phyloP scores from a whole-genome alignment of 2,113 vertebrate genomes.

The Microtus ochrogaster region DNA sequence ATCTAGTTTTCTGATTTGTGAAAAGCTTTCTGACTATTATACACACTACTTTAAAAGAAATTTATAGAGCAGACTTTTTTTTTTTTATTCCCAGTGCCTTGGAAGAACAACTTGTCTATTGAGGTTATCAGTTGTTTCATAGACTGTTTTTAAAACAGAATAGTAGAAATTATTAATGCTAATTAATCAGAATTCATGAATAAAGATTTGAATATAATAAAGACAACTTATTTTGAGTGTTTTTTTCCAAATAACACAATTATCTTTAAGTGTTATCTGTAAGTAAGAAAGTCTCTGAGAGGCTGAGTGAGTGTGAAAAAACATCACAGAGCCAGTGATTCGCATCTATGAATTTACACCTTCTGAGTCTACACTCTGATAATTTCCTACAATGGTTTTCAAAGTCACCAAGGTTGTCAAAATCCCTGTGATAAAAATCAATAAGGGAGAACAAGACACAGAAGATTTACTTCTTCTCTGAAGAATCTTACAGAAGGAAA shows the following conservation, averaged over 20 bases:
- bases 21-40: background rate
- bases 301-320: background rate
- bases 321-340: background rate
- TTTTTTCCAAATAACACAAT: background rate
- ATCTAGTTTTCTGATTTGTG: background rate
- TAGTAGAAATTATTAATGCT: background rate
- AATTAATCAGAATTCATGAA: background rate
- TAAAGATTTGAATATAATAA: background rate
- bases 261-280: background rate
- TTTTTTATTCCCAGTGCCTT: background rate
- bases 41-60: background rate
- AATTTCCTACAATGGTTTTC: background rate
- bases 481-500: background rate
- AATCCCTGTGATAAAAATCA: background rate
- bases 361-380: background rate
- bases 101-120: background rate
- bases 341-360: background rate
- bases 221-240: background rate
- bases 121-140: background rate
- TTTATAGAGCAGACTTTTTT: background rate
- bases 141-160: background rate
- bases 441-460: background rate
- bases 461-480: background rate
- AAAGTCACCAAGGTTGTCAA: background rate
- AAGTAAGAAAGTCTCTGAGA: conserved; percentile 11